Conservation (phyloP, 2,113 vertebrate genomes). For the Epinephelus lanceolatus region DNA sequence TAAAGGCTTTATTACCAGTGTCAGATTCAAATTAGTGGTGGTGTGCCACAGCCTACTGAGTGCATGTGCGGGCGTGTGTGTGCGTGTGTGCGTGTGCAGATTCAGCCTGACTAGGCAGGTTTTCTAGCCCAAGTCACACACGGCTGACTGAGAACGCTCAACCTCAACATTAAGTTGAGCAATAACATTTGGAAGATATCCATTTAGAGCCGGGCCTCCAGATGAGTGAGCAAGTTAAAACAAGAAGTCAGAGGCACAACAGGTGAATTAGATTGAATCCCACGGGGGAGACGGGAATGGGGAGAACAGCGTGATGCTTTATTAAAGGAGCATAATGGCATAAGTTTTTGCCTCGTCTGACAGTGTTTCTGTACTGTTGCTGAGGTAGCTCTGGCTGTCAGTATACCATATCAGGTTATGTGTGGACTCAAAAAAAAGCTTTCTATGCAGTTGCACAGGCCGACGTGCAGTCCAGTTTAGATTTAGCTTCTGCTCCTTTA, state of each 20-base stretch:
- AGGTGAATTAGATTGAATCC: slow-evolving; percentile 17
- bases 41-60: slow-evolving; percentile 11
- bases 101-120: slow-evolving; percentile 20
- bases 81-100: slow-evolving; percentile 2
- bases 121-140: slow-evolving; percentile 16
- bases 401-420: background rate
- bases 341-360: background rate
- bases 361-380: background rate
- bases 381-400: background rate
- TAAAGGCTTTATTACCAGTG: slow-evolving; percentile 74
- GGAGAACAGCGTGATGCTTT: background rate
- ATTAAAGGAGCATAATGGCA: background rate
- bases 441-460: no score
- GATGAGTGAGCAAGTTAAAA: background rate
- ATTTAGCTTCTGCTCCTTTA: background rate
- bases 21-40: slow-evolving; percentile 73
- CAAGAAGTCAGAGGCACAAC: background rate
- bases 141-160: background rate
- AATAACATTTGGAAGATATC: slow-evolving; percentile 18
- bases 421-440: background rate
- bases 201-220: slow-evolving; percentile 1
- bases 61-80: slow-evolving; percentile 11
- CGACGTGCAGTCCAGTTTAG: background rate
- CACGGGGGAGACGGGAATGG: no score
- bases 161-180: slow-evolving; percentile 17